Evolutionary conservation across 2,888 invertebrate species (phyloP).

Genomic region (Hypena proboscidalis): DNA sequence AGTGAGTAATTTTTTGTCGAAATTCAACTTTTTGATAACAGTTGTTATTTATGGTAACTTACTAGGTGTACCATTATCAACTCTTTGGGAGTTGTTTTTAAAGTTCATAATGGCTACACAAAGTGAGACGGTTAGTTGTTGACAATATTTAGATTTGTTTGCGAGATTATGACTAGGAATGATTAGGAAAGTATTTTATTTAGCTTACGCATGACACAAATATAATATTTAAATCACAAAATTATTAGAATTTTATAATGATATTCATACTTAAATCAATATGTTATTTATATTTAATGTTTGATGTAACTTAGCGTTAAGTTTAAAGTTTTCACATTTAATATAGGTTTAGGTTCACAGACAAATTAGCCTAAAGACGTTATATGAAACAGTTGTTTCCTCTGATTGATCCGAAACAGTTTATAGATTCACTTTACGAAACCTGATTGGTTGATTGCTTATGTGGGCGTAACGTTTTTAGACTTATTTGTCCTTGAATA

Average conservation of each 20-base stretch:
- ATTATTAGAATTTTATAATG: conserved; percentile 30
- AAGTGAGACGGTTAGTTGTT: conserved; percentile 16
- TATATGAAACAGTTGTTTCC: no score
- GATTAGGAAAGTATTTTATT: conserved; percentile 17
- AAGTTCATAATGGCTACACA: conserved; percentile 18
- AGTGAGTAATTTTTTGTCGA: no score
- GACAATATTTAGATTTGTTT: conserved; percentile 28
- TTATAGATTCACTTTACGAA: no score
- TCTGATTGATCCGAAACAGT: no score
- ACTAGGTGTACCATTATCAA: conserved; percentile 14
- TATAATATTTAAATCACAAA: conserved; percentile 24
- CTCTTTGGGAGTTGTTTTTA: not conserved
- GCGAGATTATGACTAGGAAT: conserved; percentile 30
- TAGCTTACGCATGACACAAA: conserved; percentile 6
- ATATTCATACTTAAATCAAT: conserved; percentile 40
- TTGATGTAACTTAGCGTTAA: conserved; percentile 35
- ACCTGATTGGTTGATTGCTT: no score
- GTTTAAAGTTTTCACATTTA: conserved; percentile 33
- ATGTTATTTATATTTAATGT: conserved; percentile 35
- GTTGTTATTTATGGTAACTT: no score
- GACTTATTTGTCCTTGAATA: no score
- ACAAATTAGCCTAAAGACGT: no score
- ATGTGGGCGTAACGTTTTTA: no score
- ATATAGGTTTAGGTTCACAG: conserved; percentile 31
- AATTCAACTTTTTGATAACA: no score